Conservation (phyloP, 2,888 invertebrate species). For the Aporophyla lueneburgensis region DNA sequence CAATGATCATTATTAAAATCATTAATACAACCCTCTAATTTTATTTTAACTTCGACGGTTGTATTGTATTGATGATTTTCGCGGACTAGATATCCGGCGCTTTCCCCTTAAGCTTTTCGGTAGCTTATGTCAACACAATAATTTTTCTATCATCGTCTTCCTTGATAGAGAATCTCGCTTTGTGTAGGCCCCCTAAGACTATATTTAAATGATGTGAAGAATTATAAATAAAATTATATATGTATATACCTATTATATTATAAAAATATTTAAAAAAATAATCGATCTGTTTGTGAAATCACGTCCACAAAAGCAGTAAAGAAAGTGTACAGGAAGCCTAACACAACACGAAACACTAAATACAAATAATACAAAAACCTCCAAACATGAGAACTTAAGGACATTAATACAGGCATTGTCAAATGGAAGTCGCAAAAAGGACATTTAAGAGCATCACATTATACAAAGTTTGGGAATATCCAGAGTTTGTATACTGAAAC, state of each 20-base stretch:
- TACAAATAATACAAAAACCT: constrained; percentile 52
- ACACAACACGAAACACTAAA: constrained; percentile 24
- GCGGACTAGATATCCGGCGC: too few relatives aligned
- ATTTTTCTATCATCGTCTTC: neutral
- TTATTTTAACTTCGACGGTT: too few relatives aligned
- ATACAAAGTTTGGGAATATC: constrained; percentile 64
- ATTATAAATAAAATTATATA: too few relatives aligned
- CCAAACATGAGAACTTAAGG: constrained; percentile 58
- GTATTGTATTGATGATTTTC: too few relatives aligned
- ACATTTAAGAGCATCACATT: constrained; percentile 73
- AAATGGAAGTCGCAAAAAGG: constrained; percentile 68
- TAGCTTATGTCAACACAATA: neutral
- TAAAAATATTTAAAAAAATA: neutral
- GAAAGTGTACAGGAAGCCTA: constrained; percentile 25
- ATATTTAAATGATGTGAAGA: neutral
- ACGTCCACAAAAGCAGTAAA: constrained; percentile 16
- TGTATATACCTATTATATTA: too few relatives aligned
- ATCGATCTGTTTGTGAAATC: neutral
- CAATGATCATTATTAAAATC: too few relatives aligned
- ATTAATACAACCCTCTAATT: too few relatives aligned
- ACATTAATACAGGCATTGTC: constrained; percentile 78
- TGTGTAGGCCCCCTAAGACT: neutral
- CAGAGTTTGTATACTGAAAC: constrained; percentile 52
- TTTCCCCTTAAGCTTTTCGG: neutral
- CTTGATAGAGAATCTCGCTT: neutral